These are phyloP conservation scores for Cariama cristata DNA, from an alignment of 2,113 vertebrate genomes.

Conservation along the genomic window DNA sequence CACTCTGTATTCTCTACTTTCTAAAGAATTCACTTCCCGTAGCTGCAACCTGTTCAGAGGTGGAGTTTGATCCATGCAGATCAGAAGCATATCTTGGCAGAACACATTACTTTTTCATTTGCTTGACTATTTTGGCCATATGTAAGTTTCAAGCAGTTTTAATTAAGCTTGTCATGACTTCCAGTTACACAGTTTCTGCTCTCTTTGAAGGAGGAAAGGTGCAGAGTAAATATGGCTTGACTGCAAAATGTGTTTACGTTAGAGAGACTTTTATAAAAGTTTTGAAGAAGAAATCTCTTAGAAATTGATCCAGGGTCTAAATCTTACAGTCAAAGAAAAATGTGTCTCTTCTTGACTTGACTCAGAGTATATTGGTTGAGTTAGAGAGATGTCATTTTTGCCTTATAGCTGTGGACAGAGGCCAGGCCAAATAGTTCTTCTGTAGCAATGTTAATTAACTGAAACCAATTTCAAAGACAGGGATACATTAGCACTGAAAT, in stretches of 20 bases:
- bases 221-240: neutral
- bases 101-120: neutral
- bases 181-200: neutral
- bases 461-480: constrained; percentile 44
- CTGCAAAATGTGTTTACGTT: neutral
- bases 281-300: neutral
- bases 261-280: neutral
- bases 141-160: neutral
- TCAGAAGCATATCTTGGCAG: neutral
- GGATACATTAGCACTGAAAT: constrained; percentile 45
- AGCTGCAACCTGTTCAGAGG: neutral
- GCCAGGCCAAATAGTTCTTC: constrained; percentile 43
- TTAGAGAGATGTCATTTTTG: constrained; percentile 29
- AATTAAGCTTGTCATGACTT: neutral
- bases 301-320: neutral
- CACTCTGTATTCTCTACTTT: neutral
- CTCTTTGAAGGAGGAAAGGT: neutral
- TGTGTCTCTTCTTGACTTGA: neutral
- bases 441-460: constrained; percentile 34
- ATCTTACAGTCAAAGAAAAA: neutral
- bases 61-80: neutral
- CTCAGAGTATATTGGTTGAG: neutral
- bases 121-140: neutral
- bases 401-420: constrained; percentile 43
- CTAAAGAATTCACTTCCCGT: neutral